Conservation (phyloP, 2,797 vertebrate species). For the Ptychadena robeensis region DNA sequence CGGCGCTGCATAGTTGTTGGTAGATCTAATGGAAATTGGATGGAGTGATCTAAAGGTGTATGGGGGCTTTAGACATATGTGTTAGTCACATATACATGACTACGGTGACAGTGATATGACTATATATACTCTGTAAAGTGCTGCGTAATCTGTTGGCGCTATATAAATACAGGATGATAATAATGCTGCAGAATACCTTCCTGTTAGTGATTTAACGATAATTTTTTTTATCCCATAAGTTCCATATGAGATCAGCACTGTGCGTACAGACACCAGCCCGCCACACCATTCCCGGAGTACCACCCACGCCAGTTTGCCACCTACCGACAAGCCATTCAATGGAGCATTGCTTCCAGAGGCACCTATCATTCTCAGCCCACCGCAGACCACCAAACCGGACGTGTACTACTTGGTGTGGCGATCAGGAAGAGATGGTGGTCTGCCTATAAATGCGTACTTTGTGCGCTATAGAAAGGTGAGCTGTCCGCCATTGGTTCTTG, state of each 20-base stretch:
- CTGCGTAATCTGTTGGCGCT: too few relatives aligned
- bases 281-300: constrained; percentile 76
- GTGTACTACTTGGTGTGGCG: constrained; percentile 90
- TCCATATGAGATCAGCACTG: constrained; percentile 67
- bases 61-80: too few relatives aligned
- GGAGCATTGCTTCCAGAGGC: constrained; percentile 83
- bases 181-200: too few relatives aligned
- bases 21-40: too few relatives aligned
- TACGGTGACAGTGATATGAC: too few relatives aligned
- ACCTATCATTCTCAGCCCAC: constrained; percentile 93
- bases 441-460: constrained; percentile 90
- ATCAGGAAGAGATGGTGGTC: constrained; percentile 84
- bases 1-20: too few relatives aligned
- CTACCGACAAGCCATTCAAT: constrained; percentile 64
- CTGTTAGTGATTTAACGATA: too few relatives aligned
- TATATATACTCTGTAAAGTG: too few relatives aligned
- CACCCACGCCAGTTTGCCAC: constrained; percentile 58
- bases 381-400: constrained; percentile 88
- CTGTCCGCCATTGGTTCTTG: too few relatives aligned
- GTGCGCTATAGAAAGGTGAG: constrained; percentile 96
- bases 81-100: too few relatives aligned
- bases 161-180: too few relatives aligned
- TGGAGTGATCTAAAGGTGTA: too few relatives aligned
- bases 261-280: constrained; percentile 58
- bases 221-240: constrained; percentile 66